These are phyloP conservation scores for Meriones psammophilus DNA, from an alignment of 2,797 vertebrate species.

Conservation along the genomic window DNA sequence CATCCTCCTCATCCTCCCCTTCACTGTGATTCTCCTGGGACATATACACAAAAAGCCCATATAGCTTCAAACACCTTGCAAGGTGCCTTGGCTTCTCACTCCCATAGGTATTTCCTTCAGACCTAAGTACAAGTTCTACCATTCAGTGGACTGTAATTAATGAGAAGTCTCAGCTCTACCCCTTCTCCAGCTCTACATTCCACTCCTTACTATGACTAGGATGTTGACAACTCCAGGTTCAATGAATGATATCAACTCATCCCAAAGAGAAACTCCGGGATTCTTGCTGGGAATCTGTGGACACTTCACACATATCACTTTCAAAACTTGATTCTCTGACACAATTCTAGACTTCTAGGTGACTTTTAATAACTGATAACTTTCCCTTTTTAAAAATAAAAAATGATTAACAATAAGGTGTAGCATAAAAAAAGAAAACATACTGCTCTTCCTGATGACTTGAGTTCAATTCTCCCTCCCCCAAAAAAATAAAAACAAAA, in stretches of 20 bases:
- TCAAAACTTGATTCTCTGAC: background rate
- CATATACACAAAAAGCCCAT: background rate
- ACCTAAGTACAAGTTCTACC: background rate
- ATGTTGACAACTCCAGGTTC: background rate
- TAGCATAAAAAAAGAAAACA: background rate
- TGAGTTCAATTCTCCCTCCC: too few relatives aligned
- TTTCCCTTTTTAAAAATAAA: background rate
- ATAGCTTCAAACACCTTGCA: background rate
- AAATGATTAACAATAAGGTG: background rate
- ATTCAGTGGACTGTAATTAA: background rate
- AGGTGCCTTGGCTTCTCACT: background rate
- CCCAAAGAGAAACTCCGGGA: background rate
- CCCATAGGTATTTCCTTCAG: background rate
- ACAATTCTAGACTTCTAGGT: background rate
- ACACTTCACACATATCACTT: background rate
- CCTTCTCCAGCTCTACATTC: too few relatives aligned
- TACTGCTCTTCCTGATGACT: too few relatives aligned
- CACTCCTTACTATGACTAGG: background rate
- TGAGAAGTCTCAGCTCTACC: background rate
- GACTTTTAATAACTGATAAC: conserved; percentile 15
- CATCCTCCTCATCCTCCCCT: background rate
- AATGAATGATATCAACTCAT: background rate
- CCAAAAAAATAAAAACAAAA: background rate
- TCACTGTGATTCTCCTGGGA: background rate
- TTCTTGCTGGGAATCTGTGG: background rate